phyloP scores from a whole-genome alignment of 2,113 vertebrate species.

The Manacus vitellinus region DNA sequence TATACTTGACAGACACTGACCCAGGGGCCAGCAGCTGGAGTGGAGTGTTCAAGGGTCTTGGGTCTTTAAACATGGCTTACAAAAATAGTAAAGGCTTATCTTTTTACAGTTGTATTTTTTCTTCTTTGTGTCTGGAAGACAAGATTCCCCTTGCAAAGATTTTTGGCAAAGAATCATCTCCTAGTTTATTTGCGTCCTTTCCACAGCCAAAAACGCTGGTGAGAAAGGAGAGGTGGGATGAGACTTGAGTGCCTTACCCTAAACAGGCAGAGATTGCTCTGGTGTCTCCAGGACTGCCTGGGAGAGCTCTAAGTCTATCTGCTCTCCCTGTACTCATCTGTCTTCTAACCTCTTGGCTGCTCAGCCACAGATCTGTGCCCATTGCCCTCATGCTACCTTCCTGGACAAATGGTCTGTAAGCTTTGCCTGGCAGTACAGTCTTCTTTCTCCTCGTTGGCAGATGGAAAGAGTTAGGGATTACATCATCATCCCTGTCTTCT shows the following conservation, averaged over 20 bases:
- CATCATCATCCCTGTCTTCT: not conserved
- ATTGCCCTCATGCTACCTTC: not conserved
- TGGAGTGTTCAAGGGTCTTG: not conserved
- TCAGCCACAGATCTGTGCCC: not conserved
- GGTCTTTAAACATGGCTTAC: not conserved
- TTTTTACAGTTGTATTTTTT: not conserved
- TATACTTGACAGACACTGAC: not conserved
- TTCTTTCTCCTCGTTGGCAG: not conserved
- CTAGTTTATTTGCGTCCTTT: not conserved
- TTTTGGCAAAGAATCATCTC: not conserved
- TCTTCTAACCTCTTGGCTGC: not conserved
- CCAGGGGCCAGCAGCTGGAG: not conserved
- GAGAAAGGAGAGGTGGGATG: not conserved
- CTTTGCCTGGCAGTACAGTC: not conserved
- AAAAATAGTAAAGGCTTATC: not conserved
- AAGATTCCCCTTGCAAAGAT: not conserved
- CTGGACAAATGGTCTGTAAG: not conserved
- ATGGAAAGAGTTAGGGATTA: not conserved
- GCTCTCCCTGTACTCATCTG: not conserved
- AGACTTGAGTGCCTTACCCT: not conserved
- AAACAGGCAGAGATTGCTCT: not conserved
- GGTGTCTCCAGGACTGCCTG: not conserved
- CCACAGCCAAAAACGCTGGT: not conserved
- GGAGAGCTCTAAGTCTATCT: not conserved
- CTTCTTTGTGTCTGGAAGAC: not conserved